phyloP scores from a whole-genome alignment of 2,113 vertebrate genomes.

The Lepisosteus oculatus region DNA sequence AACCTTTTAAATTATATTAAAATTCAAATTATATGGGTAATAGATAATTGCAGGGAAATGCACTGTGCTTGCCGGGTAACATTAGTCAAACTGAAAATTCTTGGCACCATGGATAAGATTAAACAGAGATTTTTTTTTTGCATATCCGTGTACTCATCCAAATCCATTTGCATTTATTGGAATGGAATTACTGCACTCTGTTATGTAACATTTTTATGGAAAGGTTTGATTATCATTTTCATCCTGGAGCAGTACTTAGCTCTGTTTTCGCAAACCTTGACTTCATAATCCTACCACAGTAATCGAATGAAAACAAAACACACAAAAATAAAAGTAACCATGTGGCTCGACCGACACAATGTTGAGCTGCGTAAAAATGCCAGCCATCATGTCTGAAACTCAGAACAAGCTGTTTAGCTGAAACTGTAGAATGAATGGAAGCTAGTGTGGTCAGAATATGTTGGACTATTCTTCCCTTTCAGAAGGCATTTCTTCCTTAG shows the following conservation, averaged over 20 bases:
- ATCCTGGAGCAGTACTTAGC: constrained; percentile 23
- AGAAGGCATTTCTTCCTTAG: constrained; percentile 76
- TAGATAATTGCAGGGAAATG: constrained; percentile 12
- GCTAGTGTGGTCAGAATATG: constrained; percentile 59
- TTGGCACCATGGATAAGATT: constrained; percentile 1
- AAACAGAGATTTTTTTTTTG: constrained; percentile 27
- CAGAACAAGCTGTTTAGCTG: constrained; percentile 36
- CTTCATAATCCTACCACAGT: constrained; percentile 35
- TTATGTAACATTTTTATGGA: constrained; percentile 26
- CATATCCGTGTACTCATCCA: constrained; percentile 30
- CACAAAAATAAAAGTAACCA: neutral
- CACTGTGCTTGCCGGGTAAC: neutral
- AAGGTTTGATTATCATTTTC: constrained; percentile 24
- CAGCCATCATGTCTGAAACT: constrained; percentile 49
- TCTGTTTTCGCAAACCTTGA: constrained; percentile 22
- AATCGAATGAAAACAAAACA: constrained; percentile 20
- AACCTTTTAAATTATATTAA: constrained; percentile 18
- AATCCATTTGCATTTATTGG: constrained; percentile 20
- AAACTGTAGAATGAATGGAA: constrained; percentile 64
- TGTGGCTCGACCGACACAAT: constrained; percentile 31
- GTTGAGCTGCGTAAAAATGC: constrained; percentile 48
- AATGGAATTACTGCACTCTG: constrained; percentile 19
- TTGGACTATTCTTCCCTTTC: constrained; percentile 59
- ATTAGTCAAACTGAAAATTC: constrained; percentile 13
- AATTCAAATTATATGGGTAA: constrained; percentile 20